Base-by-base conservation (phyloP, 2,797 vertebrate genomes). In the Pampus argenteus region DNA sequence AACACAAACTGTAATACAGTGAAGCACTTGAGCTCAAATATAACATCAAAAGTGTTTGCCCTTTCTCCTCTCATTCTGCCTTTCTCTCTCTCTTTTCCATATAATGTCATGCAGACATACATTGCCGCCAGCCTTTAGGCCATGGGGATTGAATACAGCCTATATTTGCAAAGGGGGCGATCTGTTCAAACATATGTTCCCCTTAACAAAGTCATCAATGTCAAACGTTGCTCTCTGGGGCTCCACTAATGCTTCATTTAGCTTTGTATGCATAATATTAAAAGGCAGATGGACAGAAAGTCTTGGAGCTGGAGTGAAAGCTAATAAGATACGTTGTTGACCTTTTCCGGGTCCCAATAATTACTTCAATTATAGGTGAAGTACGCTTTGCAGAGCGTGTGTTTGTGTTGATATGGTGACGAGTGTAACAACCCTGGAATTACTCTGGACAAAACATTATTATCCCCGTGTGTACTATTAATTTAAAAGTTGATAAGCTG, bases 191-290 rank as follows among this genome's bases (percentile, higher is more conserved):
- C 88, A 90, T 89, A 91, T 89, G 89, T 83, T 90, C 87, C 82
- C 90, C 79, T 91, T 90, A 90, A 91, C 87, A 93, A 91, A 89
- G 91, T 89, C 84, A 87, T 91, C 90, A 91, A 85, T 91, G 90
- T 91, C 90, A 90, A 84, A 88, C 50, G 66, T 48, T 38, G 64
- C 62, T 84, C 91, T 88, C 88, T 54, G 17, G 76, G 82, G 90
- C 71, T 72, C 65, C 58, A 67, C 74, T 87, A 87, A 90, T 83
- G 66, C 85, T 74, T 81, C 87, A 82, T 90, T 91, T 88, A 91
- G 89, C 78, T 82, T 86, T 78, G 78, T 77, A 82, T 87, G 83
- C 85, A 82, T 83, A 78, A 72, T 45, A 83, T 86, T 82, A 84
- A 71, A 71, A 85, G 65, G 79, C 79, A 86, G 79, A 78, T 73